phyloP scores from a whole-genome alignment of 2,113 vertebrate genomes.

The Merops nubicus region DNA sequence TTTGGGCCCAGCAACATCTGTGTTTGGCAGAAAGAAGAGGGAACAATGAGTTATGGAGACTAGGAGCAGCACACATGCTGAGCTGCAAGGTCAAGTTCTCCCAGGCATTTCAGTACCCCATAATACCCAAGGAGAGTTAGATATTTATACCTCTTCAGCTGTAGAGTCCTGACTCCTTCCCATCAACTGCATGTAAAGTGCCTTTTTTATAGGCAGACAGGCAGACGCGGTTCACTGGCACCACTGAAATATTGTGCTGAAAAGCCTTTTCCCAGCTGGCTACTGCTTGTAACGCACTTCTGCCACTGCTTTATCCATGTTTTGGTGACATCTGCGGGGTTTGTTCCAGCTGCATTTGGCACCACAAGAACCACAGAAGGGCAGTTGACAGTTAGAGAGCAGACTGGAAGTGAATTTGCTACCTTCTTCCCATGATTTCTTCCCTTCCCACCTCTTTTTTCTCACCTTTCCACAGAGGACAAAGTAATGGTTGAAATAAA shows the following conservation, averaged over 20 bases:
- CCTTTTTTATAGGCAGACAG: background rate
- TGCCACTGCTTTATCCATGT: rapidly evolving
- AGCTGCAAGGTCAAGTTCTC: background rate
- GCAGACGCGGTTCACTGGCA: background rate
- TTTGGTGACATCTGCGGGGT: background rate
- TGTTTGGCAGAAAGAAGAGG: background rate
- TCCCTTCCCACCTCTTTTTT: background rate
- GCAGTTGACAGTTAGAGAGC: rapidly evolving
- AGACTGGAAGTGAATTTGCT: background rate
- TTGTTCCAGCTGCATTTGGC: rapidly evolving
- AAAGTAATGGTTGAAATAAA: background rate
- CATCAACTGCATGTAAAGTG: background rate
- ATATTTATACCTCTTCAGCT: rapidly evolving
- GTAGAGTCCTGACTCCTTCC: rapidly evolving
- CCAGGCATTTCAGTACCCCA: background rate
- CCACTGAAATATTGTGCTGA: background rate
- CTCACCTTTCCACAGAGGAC: background rate
- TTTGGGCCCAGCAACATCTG: background rate
- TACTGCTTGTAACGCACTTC: background rate
- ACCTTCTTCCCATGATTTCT: background rate
- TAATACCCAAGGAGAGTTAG: background rate
- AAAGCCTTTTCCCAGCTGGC: background rate
- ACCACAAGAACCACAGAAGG: rapidly evolving
- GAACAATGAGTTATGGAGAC: rapidly evolving
- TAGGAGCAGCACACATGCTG: rapidly evolving